A percentile compares a stretch with the other conserved stretches of the same genome.
Evolutionary conservation across 2,888 invertebrate species (phyloP).

Genomic region (Agrenia bidenticulata): DNA sequence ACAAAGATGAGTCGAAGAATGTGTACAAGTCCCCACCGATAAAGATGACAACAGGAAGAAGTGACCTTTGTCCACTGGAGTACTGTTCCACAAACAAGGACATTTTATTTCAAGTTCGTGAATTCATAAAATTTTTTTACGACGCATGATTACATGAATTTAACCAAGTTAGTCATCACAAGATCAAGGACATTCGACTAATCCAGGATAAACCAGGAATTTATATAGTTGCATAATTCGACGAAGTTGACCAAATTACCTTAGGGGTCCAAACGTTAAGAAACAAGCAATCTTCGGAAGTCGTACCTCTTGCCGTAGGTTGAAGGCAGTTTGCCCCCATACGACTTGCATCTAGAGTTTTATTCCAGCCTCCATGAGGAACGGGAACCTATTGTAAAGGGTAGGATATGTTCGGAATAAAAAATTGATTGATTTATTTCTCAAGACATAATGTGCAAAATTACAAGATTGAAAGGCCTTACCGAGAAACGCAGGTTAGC

Average conservation of each 20-base stretch:
- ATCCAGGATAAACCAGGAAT: too few relatives aligned
- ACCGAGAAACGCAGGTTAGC: constrained; percentile 47
- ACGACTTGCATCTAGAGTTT: constrained; percentile 69
- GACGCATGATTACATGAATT: not conserved
- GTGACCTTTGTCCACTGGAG: constrained; percentile 57
- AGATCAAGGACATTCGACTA: constrained; percentile 1
- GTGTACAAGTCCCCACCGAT: constrained; percentile 67
- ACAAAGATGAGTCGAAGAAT: constrained; percentile 54
- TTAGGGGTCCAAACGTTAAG: constrained; percentile 86
- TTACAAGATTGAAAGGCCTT: constrained; percentile 10
- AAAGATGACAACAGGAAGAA: constrained; percentile 67
- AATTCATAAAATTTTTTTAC: not conserved
- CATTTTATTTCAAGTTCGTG: not conserved
- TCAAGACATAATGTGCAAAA: not conserved
- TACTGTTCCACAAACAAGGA: constrained; percentile 35
- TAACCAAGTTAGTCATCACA: not conserved
- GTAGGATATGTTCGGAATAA: constrained; percentile 11
- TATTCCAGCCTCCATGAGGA: constrained; percentile 70
- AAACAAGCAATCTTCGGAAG: constrained; percentile 82
- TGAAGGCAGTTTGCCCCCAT: constrained; percentile 72
- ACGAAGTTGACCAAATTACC: too few relatives aligned
- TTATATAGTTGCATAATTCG: too few relatives aligned
- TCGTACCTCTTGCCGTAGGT: constrained; percentile 56
- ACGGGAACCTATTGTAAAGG: constrained; percentile 76
- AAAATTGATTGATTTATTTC: constrained; percentile 3